Base-by-base conservation (phyloP, 2,797 vertebrate genomes). In the Cossypha caffra region DNA sequence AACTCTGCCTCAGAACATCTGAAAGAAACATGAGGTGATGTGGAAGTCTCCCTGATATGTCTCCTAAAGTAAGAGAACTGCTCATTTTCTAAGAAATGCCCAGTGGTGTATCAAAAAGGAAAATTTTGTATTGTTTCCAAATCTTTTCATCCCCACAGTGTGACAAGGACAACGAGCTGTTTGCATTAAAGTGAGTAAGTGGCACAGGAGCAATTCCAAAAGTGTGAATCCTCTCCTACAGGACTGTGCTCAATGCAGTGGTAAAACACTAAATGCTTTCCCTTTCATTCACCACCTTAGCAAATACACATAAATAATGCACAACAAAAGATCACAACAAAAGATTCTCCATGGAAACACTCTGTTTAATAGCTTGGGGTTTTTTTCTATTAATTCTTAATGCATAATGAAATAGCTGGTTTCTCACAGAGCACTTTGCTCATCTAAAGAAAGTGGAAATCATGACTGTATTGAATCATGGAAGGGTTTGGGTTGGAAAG, bases 221-320 rank as follows among this genome's bases (percentile, higher is more conserved):
- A 0, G 0, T 3, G 7, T 25, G 45, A 59, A 62, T 76, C n/a
- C 64, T 35, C 40, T 45, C 21, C 80, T 13, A 5, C 25, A 28
- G 11, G 11, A 14, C 7, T 16, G 13, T 66, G 50, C 29, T 74
- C 63, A 42, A 0, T 19, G 45, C 51, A 54, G 48, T 18, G 45
- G 28, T 61, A 50, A 74, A 67, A 88, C 37, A 13, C 55, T 59
- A 95, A 81, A 77, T 55, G 28, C 9, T 52, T 55, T 63, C 74
- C 72, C 45, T 79, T 96, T 73, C 82, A n/a, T 58, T 69, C 89
- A 75, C 42, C 43, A 55, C 42, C n/a, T 14, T 23, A 87, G 75
- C 26, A 94, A 92, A 90, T 4, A 73, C 9, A 71, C 43, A 79
- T 74, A 79, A 94, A 96, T 64, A 84, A 66, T 54, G 26, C 21